Conservation (phyloP, 2,113 vertebrate genomes). For the Nyctereutes procyonoides region DNA sequence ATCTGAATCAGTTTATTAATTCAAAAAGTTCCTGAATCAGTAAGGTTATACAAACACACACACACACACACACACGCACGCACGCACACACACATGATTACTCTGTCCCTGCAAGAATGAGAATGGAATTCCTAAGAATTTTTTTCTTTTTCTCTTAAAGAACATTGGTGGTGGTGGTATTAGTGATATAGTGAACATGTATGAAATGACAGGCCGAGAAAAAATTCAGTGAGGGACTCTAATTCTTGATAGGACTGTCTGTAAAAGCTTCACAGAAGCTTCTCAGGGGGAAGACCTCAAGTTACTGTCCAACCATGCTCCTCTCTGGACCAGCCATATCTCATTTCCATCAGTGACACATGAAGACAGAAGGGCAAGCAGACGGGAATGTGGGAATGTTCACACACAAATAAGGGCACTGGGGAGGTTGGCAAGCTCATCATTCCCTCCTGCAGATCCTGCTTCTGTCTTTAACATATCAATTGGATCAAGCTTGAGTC, state of each 20-base stretch:
- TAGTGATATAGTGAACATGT: background rate
- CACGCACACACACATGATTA: background rate
- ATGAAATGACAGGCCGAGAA: background rate
- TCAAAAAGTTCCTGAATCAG: background rate
- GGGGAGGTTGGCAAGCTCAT: conserved; percentile 26
- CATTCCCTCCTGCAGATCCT: conserved; percentile 7
- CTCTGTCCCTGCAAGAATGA: background rate
- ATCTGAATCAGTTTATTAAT: background rate
- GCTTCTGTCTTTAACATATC: conserved; percentile 57
- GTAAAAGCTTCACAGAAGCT: background rate
- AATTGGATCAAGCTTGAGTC: conserved; percentile 42
- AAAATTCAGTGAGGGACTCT: background rate
- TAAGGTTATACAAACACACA: background rate
- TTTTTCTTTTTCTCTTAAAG: background rate
- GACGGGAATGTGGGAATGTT: background rate
- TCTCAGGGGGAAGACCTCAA: background rate
- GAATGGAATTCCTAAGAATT: background rate
- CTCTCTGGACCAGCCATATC: background rate
- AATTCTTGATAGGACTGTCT: background rate
- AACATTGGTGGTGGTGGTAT: background rate
- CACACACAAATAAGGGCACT: conserved; percentile 29
- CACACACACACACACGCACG: too few relatives aligned
- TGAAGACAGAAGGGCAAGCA: conserved; percentile 58
- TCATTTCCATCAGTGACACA: background rate
- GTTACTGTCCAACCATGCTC: background rate